A percentile compares a stretch with the other conserved stretches of the same genome.
Evolutionary conservation across 2,888 invertebrate species (phyloP).

Genomic region (Trilocha varians): DNA sequence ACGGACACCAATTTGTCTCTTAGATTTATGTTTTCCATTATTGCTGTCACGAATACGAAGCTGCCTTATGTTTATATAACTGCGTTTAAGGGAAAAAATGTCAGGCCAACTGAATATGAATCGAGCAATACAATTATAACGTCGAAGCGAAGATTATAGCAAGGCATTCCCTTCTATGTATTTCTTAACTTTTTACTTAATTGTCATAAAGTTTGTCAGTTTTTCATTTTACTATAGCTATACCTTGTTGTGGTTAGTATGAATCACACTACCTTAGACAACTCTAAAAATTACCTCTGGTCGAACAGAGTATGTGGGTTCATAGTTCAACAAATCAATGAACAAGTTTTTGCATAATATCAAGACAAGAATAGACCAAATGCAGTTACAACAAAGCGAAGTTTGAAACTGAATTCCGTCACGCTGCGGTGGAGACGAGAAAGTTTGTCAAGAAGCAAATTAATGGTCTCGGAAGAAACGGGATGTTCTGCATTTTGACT

Average conservation of each 20-base stretch:
- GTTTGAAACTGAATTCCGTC: conserved; percentile 29
- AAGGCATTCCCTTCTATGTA: no score
- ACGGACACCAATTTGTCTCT: conserved; percentile 56
- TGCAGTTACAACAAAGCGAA: conserved; percentile 12
- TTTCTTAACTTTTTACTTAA: conserved; percentile 6
- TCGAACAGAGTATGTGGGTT: background rate
- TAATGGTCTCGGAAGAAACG: conserved; percentile 43
- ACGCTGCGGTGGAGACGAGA: conserved; percentile 25
- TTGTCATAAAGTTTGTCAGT: background rate
- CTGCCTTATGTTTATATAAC: conserved; percentile 28
- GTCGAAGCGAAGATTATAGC: no score
- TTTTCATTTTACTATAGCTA: background rate
- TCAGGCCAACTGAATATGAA: conserved; percentile 6
- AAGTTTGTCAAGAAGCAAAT: conserved; percentile 48
- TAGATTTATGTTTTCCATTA: conserved; percentile 63
- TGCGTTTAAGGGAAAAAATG: conserved; percentile 9
- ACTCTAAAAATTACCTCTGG: no score
- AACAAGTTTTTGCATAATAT: background rate
- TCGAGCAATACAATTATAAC: no score
- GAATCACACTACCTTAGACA: no score
- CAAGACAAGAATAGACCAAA: background rate
- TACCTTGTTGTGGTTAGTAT: no score
- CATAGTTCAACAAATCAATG: background rate
- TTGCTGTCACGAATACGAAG: conserved; percentile 39
- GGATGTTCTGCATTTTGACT: conserved; percentile 20